A percentile compares a stretch with the other conserved stretches of the same genome.
phyloP scores from a whole-genome alignment of 2,888 invertebrate species.

The Diabrotica balteata region DNA sequence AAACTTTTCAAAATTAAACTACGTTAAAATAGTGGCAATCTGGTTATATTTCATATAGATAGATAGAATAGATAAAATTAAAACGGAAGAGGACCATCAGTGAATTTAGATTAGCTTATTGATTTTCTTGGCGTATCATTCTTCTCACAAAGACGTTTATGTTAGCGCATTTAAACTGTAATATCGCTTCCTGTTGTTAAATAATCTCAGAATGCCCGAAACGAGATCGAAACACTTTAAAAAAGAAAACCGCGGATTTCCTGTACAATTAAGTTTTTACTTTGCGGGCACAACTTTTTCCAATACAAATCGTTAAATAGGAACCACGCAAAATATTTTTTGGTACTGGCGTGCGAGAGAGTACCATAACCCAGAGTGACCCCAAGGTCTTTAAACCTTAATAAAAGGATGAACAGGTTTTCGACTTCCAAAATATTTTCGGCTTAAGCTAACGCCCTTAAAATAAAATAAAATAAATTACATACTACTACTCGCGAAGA shows the following conservation, averaged over 20 bases:
- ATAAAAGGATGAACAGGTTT: conserved; percentile 53
- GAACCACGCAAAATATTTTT: conserved; percentile 33
- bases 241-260: conserved; percentile 14
- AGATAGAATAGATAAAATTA: too few relatives aligned
- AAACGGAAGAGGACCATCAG: too few relatives aligned
- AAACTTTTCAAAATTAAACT: too few relatives aligned
- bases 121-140: too few relatives aligned
- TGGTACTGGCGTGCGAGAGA: conserved; percentile 30
- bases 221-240: not conserved
- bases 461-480: conserved; percentile 48
- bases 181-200: too few relatives aligned
- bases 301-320: conserved; percentile 33
- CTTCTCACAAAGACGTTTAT: too few relatives aligned
- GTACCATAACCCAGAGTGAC: conserved; percentile 42
- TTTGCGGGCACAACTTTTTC: conserved; percentile 23
- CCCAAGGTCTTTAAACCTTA: conserved; percentile 52
- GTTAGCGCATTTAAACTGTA: too few relatives aligned
- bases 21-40: too few relatives aligned
- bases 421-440: conserved; percentile 50
- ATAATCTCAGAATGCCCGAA: not conserved
- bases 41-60: too few relatives aligned
- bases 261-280: conserved; percentile 23
- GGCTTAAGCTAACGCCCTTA: conserved; percentile 52
- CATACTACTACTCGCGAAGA: conserved; percentile 32
- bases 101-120: too few relatives aligned